Base-by-base conservation (phyloP, 2,797 vertebrate genomes). In the Pachyuromys duprasi region DNA sequence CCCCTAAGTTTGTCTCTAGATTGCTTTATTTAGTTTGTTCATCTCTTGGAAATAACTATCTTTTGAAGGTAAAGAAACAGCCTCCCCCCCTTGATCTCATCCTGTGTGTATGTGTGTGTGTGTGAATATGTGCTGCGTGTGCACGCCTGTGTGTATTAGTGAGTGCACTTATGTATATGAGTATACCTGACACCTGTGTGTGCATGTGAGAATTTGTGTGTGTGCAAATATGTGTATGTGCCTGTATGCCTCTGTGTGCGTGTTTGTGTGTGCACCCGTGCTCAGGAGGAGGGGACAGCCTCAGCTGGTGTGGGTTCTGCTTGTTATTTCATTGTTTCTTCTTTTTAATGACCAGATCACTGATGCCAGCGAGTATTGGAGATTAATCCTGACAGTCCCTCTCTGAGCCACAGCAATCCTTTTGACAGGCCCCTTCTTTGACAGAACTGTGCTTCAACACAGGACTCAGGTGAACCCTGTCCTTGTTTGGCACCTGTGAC, bases 251-350 rank as follows among this genome's bases (percentile, higher is more conserved):
- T 79, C 2, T 7, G 31, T 72, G 11, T 14, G 39, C 15, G 12
- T 60, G 22, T 18, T 45, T 24, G 55, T 36, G 8, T 69, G 24
- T 49, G 57, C 7, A 0, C 5, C 8, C 81, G 36, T 94, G n/a
- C 36, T 89, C 88, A 49, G 65, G 62, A 90, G 83, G 75, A 82
- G 42, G 60, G 76, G 83, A 28, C 22, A 60, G 84, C 42, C 83
- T 93, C 65, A 93, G 79, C 80, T 78, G 62, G 33, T 82, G 53
- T 55, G 70, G 62, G 62, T 81, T 95, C 88, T 63, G 70, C 74
- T 94, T 95, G 74, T 83, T 93, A 91, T 97, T 96, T 97, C 93
- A 97, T 97, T 94, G 91, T 95, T 96, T 96, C 55, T 96, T 90
- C 72, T 72, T 96, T 97, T 93, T 95, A 97, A 96, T 95, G 90